Evolutionary conservation across 1,140 invertebrate species (phyloP).

Genomic region (Leptinotarsa texana): DNA sequence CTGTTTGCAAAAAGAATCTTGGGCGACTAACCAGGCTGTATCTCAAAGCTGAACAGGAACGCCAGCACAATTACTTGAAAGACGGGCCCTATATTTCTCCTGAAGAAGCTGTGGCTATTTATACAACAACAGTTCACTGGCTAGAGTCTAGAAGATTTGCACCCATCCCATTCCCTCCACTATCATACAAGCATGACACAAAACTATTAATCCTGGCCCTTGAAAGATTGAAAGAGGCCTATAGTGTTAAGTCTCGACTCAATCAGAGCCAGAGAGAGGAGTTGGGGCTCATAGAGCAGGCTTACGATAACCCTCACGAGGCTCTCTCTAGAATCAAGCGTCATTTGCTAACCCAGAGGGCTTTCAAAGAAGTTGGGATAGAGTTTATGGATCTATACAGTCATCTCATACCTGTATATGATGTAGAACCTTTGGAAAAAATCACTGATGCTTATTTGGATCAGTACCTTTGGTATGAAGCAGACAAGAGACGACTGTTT

Average conservation of each 20-base stretch:
- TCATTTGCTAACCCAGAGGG: conserved; percentile 96
- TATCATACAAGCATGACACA: conserved; percentile 99
- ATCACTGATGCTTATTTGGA: conserved; percentile 99
- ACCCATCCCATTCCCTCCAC: conserved; percentile 97
- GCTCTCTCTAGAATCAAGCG: conserved; percentile 98
- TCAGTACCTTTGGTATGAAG: conserved; percentile 99
- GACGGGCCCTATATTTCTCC: conserved; percentile 99
- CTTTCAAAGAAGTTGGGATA: conserved; percentile 98
- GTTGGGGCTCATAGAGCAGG: conserved; percentile 97
- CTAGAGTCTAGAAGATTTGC: conserved; percentile 96
- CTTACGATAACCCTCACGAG: conserved; percentile 99
- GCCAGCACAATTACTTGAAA: conserved; percentile 98
- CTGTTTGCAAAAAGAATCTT: conserved; percentile 99
- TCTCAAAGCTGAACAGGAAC: conserved; percentile 97
- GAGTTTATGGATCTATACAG: conserved; percentile 99
- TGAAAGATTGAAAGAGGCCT: conserved; percentile 97
- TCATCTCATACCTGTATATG: conserved; percentile 97
- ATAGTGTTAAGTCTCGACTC: conserved; percentile 96
- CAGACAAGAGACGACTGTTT: conserved; percentile 94
- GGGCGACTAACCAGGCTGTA: conserved; percentile 95
- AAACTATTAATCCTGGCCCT: conserved; percentile 96
- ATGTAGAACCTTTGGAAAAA: conserved; percentile 98
- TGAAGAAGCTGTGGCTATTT: conserved; percentile 99
- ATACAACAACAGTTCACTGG: conserved; percentile 99
- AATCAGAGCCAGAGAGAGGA: conserved; percentile 99